Evolutionary conservation across 1,140 invertebrate species (phyloP).

Genomic region (Leptopilina boulardi): DNA sequence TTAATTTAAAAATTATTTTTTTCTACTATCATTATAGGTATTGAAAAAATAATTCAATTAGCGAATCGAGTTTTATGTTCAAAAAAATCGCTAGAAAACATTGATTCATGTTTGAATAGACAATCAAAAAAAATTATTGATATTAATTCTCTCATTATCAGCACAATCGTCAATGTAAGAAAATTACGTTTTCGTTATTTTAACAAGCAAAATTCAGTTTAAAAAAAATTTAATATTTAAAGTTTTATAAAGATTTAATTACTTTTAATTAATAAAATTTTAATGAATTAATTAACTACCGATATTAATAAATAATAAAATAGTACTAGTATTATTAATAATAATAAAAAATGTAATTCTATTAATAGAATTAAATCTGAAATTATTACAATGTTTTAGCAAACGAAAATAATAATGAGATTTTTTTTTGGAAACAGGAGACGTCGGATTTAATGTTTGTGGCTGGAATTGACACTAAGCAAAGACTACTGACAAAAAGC

Average conservation of each 20-base stretch:
- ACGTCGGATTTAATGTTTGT: constrained; percentile 36
- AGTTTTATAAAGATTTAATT: no score
- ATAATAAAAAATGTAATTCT: no score
- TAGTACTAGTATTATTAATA: no score
- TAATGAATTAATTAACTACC: no score
- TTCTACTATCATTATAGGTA: background rate
- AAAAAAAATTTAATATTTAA: no score
- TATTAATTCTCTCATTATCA: background rate
- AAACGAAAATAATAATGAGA: background rate
- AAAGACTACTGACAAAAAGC: constrained; percentile 3
- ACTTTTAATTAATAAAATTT: no score
- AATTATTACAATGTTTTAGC: no score
- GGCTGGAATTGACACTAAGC: constrained; percentile 40
- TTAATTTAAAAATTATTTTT: background rate
- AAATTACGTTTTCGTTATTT: background rate
- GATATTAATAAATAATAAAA: no score
- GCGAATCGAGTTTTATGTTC: background rate
- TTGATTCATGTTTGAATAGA: background rate
- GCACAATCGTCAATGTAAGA: background rate
- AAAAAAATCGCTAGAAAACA: no score
- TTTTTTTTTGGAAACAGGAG: constrained; percentile 1
- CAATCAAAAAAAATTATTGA: background rate
- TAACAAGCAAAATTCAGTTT: background rate
- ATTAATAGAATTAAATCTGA: no score
- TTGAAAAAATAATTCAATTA: background rate